A percentile compares a stretch with the other conserved stretches of the same genome.
phyloP scores from a whole-genome alignment of 2,888 invertebrate species.

The Unio pictorum region DNA sequence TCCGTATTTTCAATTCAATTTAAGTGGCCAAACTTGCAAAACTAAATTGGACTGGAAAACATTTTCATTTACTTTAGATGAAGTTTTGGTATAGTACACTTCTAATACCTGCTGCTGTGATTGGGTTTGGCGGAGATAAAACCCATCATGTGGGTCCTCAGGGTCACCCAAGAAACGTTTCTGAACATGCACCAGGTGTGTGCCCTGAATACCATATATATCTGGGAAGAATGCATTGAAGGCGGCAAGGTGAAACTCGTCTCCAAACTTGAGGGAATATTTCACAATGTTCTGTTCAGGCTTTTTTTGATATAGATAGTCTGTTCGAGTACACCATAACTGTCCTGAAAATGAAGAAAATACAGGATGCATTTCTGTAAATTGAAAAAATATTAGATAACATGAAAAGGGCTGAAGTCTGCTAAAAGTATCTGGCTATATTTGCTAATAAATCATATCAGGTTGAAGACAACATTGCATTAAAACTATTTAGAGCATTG shows the following conservation, averaged over 20 bases:
- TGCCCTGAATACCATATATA: slow-evolving; percentile 78
- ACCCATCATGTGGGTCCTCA: slow-evolving; percentile 94
- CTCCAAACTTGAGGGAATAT: slow-evolving; percentile 81
- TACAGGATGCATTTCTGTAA: background rate
- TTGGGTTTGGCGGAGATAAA: slow-evolving; percentile 87
- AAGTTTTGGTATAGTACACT: slow-evolving; percentile 41
- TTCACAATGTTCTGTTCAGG: slow-evolving; percentile 63
- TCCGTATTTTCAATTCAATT: too few species aligned
- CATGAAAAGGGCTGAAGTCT: too few species aligned
- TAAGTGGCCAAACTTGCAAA: too few species aligned
- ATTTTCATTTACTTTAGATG: background rate
- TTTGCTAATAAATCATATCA: too few species aligned
- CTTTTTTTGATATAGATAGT: slow-evolving; percentile 66
- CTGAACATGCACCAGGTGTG: slow-evolving; percentile 78
- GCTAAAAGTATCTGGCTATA: too few species aligned
- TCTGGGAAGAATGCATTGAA: slow-evolving; percentile 89
- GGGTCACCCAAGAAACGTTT: slow-evolving; percentile 81
- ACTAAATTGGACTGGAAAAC: too few species aligned
- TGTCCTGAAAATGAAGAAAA: slow-evolving; percentile 74
- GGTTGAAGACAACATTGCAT: too few species aligned
- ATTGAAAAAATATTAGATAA: background rate
- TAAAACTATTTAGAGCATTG: too few species aligned
- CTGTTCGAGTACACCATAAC: slow-evolving; percentile 84
- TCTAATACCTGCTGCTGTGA: slow-evolving; percentile 36
- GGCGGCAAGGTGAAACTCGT: slow-evolving; percentile 93